Percentiles rank a stretch among this genome's conserved stretches.
These are phyloP conservation scores for Halcyon leucocephala DNA, from an alignment of 2,797 vertebrate genomes.

Conservation along the genomic window DNA sequence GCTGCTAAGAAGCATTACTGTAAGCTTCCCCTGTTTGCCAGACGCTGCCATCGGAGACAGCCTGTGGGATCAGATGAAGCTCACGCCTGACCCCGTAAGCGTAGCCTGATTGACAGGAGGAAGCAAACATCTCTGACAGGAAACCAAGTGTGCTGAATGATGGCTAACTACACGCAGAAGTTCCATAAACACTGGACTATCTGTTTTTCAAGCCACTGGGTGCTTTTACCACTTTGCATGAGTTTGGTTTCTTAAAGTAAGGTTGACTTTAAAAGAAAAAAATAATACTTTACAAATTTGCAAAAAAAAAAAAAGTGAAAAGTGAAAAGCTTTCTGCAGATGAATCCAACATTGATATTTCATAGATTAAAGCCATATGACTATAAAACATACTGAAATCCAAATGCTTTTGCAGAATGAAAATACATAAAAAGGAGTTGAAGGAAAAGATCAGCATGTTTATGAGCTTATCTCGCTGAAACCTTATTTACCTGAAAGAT, in stretches of 20 bases:
- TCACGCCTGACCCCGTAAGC: not conserved
- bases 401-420: not conserved
- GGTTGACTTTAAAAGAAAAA: not conserved
- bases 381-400: not conserved
- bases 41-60: not conserved
- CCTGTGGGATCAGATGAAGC: rapidly evolving
- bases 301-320: not conserved
- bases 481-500: not conserved
- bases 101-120: not conserved
- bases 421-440: not conserved
- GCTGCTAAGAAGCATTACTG: not conserved
- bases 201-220: not conserved
- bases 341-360: not conserved
- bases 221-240: not conserved
- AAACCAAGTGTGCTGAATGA: not conserved
- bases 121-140: not conserved
- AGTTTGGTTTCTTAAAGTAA: not conserved
- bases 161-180: not conserved
- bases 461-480: not conserved
- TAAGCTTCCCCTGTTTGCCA: not conserved
- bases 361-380: not conserved
- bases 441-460: not conserved
- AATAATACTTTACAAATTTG: not conserved
- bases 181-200: not conserved
- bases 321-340: not conserved